Conservation (phyloP, 2,113 vertebrate species). For the Rhabdornis inornatus region DNA sequence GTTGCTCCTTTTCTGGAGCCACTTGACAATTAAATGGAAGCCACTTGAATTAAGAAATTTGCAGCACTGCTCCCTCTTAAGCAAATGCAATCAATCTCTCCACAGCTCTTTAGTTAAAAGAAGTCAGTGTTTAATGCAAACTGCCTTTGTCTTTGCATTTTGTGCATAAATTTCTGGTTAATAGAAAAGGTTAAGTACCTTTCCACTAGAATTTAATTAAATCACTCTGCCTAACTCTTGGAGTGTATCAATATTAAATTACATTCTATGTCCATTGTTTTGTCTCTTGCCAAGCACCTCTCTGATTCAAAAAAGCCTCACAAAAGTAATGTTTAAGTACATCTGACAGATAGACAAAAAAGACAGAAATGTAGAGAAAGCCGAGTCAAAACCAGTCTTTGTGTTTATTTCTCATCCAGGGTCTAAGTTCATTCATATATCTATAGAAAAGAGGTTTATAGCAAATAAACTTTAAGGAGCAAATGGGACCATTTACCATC, state of each 20-base stretch:
- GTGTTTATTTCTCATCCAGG: not conserved
- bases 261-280: not conserved
- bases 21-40: constrained; percentile 50
- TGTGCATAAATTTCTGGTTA: constrained; percentile 13
- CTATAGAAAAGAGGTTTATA: not conserved
- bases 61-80: constrained; percentile 32
- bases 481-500: not conserved
- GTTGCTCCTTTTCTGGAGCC: not conserved
- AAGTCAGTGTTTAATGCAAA: constrained; percentile 17
- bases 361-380: not conserved
- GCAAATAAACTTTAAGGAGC: not conserved
- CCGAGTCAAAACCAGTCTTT: fast-evolving
- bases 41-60: constrained; percentile 53
- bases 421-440: not conserved
- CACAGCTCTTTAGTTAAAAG: not conserved
- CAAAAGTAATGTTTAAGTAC: not conserved
- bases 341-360: not conserved
- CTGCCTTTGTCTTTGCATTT: constrained; percentile 36
- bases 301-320: not conserved
- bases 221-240: not conserved
- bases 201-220: constrained; percentile 24
- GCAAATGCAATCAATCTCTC: constrained; percentile 54
- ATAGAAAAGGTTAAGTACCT: constrained; percentile 29
- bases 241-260: not conserved
- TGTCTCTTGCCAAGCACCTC: not conserved